phyloP scores from a whole-genome alignment of 30 jellyfish, hydroid and myxozoan species.

The Mastigias papua region DNA sequence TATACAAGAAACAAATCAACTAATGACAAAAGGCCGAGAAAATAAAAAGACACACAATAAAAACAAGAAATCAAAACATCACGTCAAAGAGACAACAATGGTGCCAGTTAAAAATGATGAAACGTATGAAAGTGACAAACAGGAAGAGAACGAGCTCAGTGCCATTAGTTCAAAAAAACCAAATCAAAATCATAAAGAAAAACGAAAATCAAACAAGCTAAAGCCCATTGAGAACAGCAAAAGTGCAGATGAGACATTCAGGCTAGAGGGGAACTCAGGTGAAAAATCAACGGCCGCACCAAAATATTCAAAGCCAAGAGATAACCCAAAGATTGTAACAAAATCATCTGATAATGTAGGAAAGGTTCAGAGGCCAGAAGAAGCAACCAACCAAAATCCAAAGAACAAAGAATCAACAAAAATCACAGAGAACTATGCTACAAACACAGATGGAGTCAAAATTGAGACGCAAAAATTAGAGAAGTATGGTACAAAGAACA shows the following conservation, averaged over 20 bases:
- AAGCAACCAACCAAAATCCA: slow-evolving; percentile 14
- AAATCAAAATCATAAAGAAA: neutral
- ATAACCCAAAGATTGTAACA: slow-evolving; percentile 56
- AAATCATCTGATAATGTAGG: slow-evolving; percentile 30
- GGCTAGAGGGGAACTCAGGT: neutral
- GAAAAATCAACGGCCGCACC: slow-evolving; percentile 65
- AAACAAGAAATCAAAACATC: neutral
- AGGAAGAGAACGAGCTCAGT: neutral
- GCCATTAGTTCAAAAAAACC: slow-evolving; percentile 1
- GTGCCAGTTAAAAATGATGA: slow-evolving; percentile 39
- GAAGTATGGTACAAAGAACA: slow-evolving; percentile 14
- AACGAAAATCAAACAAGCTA: neutral
- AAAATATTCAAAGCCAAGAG: slow-evolving; percentile 52
- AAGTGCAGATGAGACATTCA: slow-evolving; percentile 3
- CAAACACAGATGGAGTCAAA: neutral
- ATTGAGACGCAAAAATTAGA: neutral
- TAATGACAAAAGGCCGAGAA: slow-evolving; percentile 71
- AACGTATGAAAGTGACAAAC: neutral
- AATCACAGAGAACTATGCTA: slow-evolving; percentile 4
- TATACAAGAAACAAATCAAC: slow-evolving; percentile 51
- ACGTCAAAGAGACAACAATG: slow-evolving; percentile 20
- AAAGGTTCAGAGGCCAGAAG: slow-evolving; percentile 29
- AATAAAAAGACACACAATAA: slow-evolving; percentile 57
- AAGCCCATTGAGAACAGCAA: neutral
- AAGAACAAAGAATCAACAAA: neutral